A percentile compares a stretch with the other conserved stretches of the same genome.
These are phyloP conservation scores for Meriones unguiculatus DNA, from an alignment of 2,113 vertebrate species.

Conservation along the genomic window DNA sequence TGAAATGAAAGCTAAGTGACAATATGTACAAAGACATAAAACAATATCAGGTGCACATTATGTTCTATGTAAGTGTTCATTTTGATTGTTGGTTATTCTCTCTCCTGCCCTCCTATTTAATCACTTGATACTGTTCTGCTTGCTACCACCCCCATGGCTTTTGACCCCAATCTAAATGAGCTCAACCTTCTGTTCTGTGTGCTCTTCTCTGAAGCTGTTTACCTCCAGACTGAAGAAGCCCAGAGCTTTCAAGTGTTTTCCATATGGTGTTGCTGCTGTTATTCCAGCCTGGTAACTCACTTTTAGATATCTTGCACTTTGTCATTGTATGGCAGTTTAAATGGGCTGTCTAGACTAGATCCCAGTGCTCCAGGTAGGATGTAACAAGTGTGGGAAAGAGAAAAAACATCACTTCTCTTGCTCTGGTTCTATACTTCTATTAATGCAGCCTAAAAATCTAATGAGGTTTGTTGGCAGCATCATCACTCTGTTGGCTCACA, in stretches of 20 bases:
- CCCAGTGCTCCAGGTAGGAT: constrained; percentile 37
- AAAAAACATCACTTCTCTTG: constrained; percentile 55
- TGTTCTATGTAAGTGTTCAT: neutral
- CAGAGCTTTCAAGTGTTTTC: constrained; percentile 28
- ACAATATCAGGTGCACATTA: neutral
- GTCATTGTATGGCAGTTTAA: constrained; percentile 44
- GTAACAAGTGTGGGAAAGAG: constrained; percentile 53
- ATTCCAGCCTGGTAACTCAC: constrained; percentile 37
- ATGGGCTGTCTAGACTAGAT: constrained; percentile 41
- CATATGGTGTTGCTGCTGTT: neutral
- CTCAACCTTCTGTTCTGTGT: neutral
- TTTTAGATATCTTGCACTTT: constrained; percentile 40
- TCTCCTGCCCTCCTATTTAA: constrained; percentile 1
- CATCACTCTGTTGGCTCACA: constrained; percentile 53
- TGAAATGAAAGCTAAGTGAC: neutral
- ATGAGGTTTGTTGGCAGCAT: constrained; percentile 71
- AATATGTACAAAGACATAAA: constrained; percentile 25
- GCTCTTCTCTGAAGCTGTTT: constrained; percentile 10
- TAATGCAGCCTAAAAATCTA: constrained; percentile 73
- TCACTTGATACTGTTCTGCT: constrained; percentile 39
- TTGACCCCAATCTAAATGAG: constrained; percentile 37
- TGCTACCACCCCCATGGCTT: constrained; percentile 1
- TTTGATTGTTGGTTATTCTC: constrained; percentile 54
- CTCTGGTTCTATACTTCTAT: constrained; percentile 65
- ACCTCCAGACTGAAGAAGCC: constrained; percentile 49